Conservation (phyloP, 2,797 vertebrate species). For the Gymnoscopelus braueri region DNA sequence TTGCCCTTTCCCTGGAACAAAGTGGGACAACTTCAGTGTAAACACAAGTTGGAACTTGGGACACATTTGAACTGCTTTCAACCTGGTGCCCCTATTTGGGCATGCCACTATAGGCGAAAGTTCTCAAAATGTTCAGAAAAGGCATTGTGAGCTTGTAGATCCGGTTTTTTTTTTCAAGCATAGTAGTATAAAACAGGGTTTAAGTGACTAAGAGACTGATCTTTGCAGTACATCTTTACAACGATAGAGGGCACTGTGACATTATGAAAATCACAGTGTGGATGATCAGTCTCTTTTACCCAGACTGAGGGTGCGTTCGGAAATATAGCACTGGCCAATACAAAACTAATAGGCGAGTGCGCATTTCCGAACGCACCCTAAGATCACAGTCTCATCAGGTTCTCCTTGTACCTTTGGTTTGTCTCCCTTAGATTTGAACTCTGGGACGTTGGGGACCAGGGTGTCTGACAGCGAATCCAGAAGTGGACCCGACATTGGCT, state of each 20-base stretch:
- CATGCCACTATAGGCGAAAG: no score
- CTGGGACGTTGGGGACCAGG: conserved; percentile 56
- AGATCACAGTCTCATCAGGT: not conserved
- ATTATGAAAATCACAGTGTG: not conserved
- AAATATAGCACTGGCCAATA: no score
- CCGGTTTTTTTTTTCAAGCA: no score
- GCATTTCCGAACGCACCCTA: no score
- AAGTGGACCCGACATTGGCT: conserved; percentile 67
- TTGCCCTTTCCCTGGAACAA: conserved; percentile 81
- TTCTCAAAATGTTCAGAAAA: no score
- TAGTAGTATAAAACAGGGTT: no score
- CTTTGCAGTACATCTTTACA: conserved; percentile 7
- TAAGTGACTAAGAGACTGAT: not conserved
- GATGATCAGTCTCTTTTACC: not conserved
- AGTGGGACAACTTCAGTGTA: conserved; percentile 39
- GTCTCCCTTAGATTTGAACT: conserved; percentile 66
- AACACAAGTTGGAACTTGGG: not conserved
- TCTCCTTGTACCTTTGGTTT: conserved; percentile 76
- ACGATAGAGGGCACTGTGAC: conserved; percentile 23
- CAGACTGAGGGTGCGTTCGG: no score
- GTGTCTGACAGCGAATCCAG: conserved; percentile 66
- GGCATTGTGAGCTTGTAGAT: no score
- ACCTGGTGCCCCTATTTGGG: no score
- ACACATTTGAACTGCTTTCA: no score
- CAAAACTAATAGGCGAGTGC: no score